Evolutionary conservation across 2,113 vertebrate species (phyloP).

Genomic region (Aptenodytes patagonicus): DNA sequence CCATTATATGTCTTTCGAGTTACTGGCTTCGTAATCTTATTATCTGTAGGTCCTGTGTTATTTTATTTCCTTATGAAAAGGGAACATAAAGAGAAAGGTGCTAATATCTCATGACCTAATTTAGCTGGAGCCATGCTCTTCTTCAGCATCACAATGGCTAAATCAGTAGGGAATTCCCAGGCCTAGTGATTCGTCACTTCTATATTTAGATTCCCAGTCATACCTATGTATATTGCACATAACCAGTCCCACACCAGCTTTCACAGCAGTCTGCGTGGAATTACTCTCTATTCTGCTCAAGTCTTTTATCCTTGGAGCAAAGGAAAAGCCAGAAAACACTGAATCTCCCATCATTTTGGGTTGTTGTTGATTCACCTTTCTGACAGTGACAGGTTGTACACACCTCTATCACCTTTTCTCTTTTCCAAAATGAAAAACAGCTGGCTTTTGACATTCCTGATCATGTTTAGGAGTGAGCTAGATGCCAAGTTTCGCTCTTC

Average conservation of each 20-base stretch:
- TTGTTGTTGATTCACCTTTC: neutral
- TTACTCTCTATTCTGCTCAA: neutral
- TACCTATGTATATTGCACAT: neutral
- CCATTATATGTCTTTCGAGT: neutral
- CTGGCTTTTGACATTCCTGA: neutral
- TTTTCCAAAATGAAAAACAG: neutral
- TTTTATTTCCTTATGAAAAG: constrained; percentile 43
- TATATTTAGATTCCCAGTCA: constrained; percentile 13
- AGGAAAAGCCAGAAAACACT: neutral
- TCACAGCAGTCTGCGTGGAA: neutral
- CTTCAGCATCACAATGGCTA: neutral
- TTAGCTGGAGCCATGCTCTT: constrained; percentile 20
- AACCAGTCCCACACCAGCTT: neutral
- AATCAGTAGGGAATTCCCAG: neutral
- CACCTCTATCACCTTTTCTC: neutral
- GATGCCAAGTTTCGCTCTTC: neutral
- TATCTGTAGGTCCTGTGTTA: neutral
- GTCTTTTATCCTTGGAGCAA: neutral
- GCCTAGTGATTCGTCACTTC: neutral
- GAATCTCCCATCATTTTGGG: neutral
- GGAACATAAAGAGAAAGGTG: neutral
- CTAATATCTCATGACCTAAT: constrained; percentile 48
- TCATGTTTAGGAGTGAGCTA: neutral
- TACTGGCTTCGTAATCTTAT: constrained; percentile 26
- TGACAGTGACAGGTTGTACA: neutral